Conservation (phyloP, 2,888 invertebrate genomes). For the Tipula confusa region DNA sequence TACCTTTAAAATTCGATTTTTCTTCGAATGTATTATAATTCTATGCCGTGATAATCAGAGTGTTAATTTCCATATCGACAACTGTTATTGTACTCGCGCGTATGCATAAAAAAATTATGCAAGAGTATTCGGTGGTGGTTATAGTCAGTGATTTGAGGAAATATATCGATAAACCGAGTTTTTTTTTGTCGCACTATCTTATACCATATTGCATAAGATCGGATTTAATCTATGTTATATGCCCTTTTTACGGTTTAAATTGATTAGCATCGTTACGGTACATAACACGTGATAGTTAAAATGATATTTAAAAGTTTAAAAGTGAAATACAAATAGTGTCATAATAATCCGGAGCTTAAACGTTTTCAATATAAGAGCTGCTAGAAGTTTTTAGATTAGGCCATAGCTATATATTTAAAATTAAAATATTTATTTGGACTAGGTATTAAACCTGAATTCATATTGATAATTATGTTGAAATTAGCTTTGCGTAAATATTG, state of each 20-base stretch:
- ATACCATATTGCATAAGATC: neutral
- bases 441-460: no score
- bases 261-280: neutral
- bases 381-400: no score
- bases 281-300: no score
- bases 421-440: no score
- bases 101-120: neutral
- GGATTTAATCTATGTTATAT: neutral
- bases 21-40: neutral
- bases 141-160: neutral
- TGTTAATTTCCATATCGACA: neutral
- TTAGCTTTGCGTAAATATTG: no score
- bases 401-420: no score
- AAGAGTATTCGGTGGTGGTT: neutral
- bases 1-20: neutral
- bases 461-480: no score
- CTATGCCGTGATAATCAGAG: neutral
- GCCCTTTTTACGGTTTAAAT: neutral
- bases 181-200: neutral
- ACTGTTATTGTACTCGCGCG: neutral
- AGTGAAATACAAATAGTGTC: neutral
- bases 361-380: no score
- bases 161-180: neutral
- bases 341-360: no score
- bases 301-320: neutral